phyloP scores from a whole-genome alignment of 2,888 invertebrate species.

The Colletes collaris region DNA sequence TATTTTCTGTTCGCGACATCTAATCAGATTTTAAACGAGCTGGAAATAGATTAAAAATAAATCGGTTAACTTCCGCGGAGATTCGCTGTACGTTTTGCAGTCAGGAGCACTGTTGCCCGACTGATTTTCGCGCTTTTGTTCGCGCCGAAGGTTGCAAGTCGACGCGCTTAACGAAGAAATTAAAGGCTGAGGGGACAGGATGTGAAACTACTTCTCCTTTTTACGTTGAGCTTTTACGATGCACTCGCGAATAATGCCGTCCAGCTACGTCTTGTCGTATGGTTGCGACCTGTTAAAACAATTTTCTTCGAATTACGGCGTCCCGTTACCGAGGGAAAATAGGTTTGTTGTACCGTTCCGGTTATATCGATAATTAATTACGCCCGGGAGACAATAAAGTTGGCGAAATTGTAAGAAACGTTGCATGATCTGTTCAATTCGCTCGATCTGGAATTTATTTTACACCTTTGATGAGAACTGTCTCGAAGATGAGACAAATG shows the following conservation, averaged over 20 bases:
- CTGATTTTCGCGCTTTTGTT: conserved; percentile 44
- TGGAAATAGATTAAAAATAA: conserved; percentile 30
- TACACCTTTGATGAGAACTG: too few relatives aligned
- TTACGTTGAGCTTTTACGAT: conserved; percentile 63
- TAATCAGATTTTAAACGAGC: conserved; percentile 35
- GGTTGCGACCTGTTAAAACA: conserved; percentile 39
- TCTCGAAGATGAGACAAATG: too few relatives aligned
- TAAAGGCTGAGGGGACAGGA: conserved; percentile 37
- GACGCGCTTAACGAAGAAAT: conserved; percentile 58
- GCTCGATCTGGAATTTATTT: background rate
- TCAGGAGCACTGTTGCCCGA: background rate
- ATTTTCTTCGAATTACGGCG: conserved; percentile 44
- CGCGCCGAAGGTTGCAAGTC: conserved; percentile 14
- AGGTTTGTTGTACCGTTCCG: conserved; percentile 5
- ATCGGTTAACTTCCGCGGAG: conserved; percentile 11
- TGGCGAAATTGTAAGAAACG: conserved; percentile 4
- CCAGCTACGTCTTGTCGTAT: conserved; percentile 23
- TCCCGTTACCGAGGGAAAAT: conserved; percentile 32
- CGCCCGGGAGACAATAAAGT: background rate
- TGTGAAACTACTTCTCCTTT: conserved; percentile 46
- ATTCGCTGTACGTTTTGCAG: background rate
- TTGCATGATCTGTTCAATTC: conserved; percentile 14
- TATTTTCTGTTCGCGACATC: conserved; percentile 36
- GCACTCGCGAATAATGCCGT: conserved; percentile 47
- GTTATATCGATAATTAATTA: conserved; percentile 20